phyloP scores from a whole-genome alignment of 1,140 invertebrate species.

The Muscidifurax raptorellus region DNA sequence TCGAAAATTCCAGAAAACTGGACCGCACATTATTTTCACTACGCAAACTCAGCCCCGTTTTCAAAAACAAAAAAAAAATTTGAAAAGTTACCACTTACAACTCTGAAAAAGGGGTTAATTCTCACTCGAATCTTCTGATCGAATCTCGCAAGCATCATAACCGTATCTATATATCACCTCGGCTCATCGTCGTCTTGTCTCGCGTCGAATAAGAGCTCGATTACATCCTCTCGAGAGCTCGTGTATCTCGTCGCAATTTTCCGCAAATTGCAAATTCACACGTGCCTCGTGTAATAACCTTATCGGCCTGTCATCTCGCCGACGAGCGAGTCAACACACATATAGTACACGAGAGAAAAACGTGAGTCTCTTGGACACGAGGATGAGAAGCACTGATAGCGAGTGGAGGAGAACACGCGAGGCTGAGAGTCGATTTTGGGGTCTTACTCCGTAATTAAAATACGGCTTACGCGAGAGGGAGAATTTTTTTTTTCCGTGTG shows the following conservation, averaged over 20 bases:
- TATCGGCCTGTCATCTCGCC: neutral
- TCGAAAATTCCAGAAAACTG: neutral
- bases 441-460: neutral
- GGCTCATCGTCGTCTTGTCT: neutral
- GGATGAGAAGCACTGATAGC: neutral
- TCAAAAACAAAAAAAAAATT: too few species aligned
- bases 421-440: neutral
- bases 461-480: neutral
- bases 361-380: neutral
- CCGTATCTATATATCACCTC: neutral
- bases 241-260: conserved; percentile 10
- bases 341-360: neutral
- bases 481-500: neutral
- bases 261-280: conserved; percentile 26
- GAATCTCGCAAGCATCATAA: neutral
- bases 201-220: neutral
- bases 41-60: too few species aligned
- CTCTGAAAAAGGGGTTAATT: neutral
- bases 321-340: neutral
- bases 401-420: neutral
- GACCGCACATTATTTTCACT: neutral
- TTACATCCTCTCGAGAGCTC: neutral
- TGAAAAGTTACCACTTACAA: too few species aligned
- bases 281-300: neutral
- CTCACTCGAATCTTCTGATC: neutral